A percentile compares a stretch with the other conserved stretches of the same genome.
Evolutionary conservation across 1,140 invertebrate species (phyloP).

Genomic region (Diorhabda elongata): DNA sequence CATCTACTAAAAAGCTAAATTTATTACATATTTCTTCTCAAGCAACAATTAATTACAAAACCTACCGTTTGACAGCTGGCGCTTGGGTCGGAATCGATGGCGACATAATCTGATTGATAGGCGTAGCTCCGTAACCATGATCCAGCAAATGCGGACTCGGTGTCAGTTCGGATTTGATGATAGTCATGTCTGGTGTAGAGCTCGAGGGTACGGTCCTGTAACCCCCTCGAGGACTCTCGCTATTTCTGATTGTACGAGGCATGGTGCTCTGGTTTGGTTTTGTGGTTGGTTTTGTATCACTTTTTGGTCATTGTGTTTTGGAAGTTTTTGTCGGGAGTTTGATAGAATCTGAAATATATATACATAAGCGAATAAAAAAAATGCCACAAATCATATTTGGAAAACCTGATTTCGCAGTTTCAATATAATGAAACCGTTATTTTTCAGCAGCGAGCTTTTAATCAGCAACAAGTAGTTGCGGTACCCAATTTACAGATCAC

Average conservation of each 20-base stretch:
- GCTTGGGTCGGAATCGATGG: slow-evolving; percentile 45
- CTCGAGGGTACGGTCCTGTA: slow-evolving; percentile 20
- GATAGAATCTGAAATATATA: background rate
- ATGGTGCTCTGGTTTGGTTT: slow-evolving; percentile 28
- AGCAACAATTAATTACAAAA: background rate
- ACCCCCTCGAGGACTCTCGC: slow-evolving; percentile 33
- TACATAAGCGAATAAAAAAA: too few relatives aligned
- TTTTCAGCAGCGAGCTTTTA: too few relatives aligned
- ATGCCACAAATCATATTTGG: too few relatives aligned
- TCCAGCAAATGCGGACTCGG: slow-evolving; percentile 72
- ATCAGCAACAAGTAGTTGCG: too few relatives aligned
- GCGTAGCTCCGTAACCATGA: slow-evolving; percentile 79
- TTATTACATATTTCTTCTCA: too few relatives aligned
- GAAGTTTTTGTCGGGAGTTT: background rate
- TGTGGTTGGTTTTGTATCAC: slow-evolving; percentile 5
- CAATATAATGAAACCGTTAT: too few relatives aligned
- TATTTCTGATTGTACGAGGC: slow-evolving; percentile 35
- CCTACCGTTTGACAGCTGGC: slow-evolving; percentile 10
- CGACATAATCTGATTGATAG: slow-evolving; percentile 66
- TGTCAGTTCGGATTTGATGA: slow-evolving; percentile 41
- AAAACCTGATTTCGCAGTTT: too few relatives aligned
- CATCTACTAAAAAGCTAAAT: too few relatives aligned
- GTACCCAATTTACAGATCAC: too few relatives aligned
- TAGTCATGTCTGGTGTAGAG: slow-evolving; percentile 44
- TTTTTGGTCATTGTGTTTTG: background rate